Percentiles rank a stretch among this genome's conserved stretches.
Evolutionary conservation across 2,888 invertebrate genomes (phyloP).

Genomic region (Meliscaeva auricollis): DNA sequence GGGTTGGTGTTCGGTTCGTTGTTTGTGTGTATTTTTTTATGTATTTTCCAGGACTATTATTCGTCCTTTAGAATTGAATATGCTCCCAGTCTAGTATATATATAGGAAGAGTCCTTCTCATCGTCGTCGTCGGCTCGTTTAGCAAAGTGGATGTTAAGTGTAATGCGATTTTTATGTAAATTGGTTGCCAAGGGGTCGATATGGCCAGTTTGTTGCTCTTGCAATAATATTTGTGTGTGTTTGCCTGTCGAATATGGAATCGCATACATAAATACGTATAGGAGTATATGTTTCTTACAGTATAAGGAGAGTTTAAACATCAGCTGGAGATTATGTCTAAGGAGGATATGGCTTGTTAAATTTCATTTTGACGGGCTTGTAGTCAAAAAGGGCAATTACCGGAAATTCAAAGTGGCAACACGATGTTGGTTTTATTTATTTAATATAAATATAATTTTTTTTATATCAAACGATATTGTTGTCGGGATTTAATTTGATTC

Average conservation of each 20-base stretch:
- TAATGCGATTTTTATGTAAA: slow-evolving; percentile 84
- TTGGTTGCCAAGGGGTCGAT: slow-evolving; percentile 77
- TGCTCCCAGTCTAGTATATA: not conserved
- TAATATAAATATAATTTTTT: slow-evolving; percentile 9
- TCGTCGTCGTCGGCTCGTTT: slow-evolving; percentile 81
- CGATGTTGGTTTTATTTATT: slow-evolving; percentile 23
- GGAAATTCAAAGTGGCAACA: slow-evolving; percentile 70
- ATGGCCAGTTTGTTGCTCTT: slow-evolving; percentile 67
- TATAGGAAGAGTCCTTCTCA: slow-evolving; percentile 19
- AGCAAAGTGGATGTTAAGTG: slow-evolving; percentile 84
- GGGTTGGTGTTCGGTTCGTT: not conserved
- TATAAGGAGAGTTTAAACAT: slow-evolving; percentile 20
- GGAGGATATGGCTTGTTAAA: slow-evolving; percentile 69
- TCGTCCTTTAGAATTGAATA: slow-evolving; percentile 51
- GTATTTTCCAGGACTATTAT: slow-evolving; percentile 44
- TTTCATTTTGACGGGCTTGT: slow-evolving; percentile 56
- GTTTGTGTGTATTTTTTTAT: not conserved
- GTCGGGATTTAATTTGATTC: slow-evolving; percentile 47
- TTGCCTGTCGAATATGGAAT: not conserved
- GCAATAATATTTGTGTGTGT: slow-evolving; percentile 42
- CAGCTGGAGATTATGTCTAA: slow-evolving; percentile 57
- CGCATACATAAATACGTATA: no score
- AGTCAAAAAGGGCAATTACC: slow-evolving; percentile 66
- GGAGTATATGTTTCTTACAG: no score
- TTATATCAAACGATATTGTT: slow-evolving; percentile 26